Base-by-base conservation (phyloP, 2,113 vertebrate genomes). In the Engraulis encrasicolus region DNA sequence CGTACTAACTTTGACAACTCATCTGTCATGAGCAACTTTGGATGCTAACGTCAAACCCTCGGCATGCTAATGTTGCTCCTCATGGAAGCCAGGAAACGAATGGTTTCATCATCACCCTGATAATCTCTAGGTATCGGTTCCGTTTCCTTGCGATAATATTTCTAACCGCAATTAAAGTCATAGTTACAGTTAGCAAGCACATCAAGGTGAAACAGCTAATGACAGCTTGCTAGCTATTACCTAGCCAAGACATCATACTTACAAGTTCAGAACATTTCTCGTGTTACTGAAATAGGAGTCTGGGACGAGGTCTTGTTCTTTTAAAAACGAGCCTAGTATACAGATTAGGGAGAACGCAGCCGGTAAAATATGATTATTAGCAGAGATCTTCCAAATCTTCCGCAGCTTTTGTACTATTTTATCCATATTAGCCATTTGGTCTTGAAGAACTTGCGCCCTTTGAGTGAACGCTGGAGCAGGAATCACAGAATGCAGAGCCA, bases 261-360 rank as follows among this genome's bases (percentile, higher is more conserved):
- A 98, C 98, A 97, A 82, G 81, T 98, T 99, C 48, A 99, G 82
- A 85, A 93, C 48, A 89, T 98, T 99, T 89, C 89, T 95, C 88
- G 95, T 97, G 95, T 94, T 95, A 92, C 95, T 94, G 87, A 98
- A 94, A 86, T 96, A 97, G 1, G 95, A 91, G 78, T 95, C 91
- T 45, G 97, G 96, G 11, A 97, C 92, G 38, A 95, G 90, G 6
- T 95, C 90, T 45, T 94, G 50, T 34, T 94, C 93, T 87, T 98
- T 98, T 23, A 97, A 71, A 0, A 93, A 0, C 0, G 97, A 99
- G 0, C 97, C 98, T 50, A 85, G 85, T 6, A 94, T 0, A 14
- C 93, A 94, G 54, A 95, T 83, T 0, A 90, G 14, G 38, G 94
- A 2, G 83, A 99, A 95, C 0, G 90, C 38, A 94, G 88, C 93